Conservation (phyloP, 2,797 vertebrate genomes). For the Mormyrops boulengeri region DNA sequence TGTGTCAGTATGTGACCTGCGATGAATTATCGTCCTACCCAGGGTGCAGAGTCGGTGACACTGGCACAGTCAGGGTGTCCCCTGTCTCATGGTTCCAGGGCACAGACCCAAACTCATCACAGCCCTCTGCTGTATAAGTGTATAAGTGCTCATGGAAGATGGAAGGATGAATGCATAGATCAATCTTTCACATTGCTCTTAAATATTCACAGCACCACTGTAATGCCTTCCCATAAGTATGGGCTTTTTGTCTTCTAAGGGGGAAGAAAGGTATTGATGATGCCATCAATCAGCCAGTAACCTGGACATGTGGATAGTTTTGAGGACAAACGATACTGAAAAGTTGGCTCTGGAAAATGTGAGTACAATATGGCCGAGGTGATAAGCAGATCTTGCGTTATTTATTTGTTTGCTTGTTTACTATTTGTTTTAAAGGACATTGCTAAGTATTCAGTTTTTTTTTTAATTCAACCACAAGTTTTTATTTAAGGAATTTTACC, state of each 20-base stretch:
- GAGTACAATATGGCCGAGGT: neutral
- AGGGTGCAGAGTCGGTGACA: neutral
- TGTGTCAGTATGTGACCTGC: neutral
- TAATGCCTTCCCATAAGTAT: neutral
- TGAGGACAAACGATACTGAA: neutral
- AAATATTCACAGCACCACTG: neutral
- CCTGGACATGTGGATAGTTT: neutral
- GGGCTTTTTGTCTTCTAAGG: neutral
- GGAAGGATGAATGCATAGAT: neutral
- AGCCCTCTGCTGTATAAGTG: neutral
- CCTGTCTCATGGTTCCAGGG: neutral
- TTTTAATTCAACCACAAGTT: neutral
- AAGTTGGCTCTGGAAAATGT: neutral
- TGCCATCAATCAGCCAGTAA: neutral
- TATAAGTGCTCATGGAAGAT: neutral
- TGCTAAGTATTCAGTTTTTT: neutral
- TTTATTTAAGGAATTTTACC: neutral
- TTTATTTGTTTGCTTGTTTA: neutral
- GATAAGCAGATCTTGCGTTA: neutral
- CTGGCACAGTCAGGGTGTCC: neutral
- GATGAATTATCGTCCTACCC: neutral
- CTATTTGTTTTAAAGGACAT: neutral
- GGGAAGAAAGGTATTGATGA: neutral
- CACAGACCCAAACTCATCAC: neutral
- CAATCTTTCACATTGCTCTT: neutral